Evolutionary conservation across 2,888 invertebrate genomes (phyloP), one percentile per base, ranked within the genome.

Genomic region (Esperia sulphurella): DNA sequence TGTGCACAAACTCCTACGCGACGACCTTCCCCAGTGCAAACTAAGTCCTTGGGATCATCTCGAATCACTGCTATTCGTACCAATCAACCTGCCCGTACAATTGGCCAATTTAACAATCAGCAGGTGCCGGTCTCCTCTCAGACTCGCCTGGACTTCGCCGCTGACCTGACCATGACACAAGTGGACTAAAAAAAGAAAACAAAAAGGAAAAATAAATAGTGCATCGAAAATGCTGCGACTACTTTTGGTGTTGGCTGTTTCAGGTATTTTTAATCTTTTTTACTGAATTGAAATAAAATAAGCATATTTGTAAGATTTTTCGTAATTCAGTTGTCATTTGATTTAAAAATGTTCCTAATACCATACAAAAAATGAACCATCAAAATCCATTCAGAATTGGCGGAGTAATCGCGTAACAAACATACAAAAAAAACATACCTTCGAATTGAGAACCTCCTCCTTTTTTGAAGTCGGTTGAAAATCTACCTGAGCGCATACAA

Each of bases 41-140:
- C 35, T 5, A 55, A 72, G 86, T 82, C 85, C 85, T 86, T 86
- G 85, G 39, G 39, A 13, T 12, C 69, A 56, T 66, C 65, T 74
- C 72, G 75, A 21, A 21, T 21, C 75, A 71, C 66, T 65, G 59
- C 60, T 70, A 68, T 76, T 75, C 68, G 71, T 66, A 64, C 65
- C 65, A 73, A 75, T 71, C 78, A 79, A 72, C 13, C 46, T 43
- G 33, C 41, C 37, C 7, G 28, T 74, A 72, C 43, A 68, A 84
- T 83, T 83, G 84, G 65, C 57, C 82, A 84, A 85, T 87, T 87
- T 80, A 75, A 52, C 79, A 84, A 86, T 85, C 71, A 74, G 56
- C 73, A 78, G 72, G 71, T 71, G 63, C 57, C 53, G 54, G 57
- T 56, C 60, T 53, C 52, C 8, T 13, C 14, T 46, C 52, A 48